A percentile compares a stretch with the other conserved stretches of the same genome.
These are phyloP conservation scores for Drosophila sturtevanti DNA, from an alignment of 1,140 invertebrate genomes.

Conservation along the genomic window DNA sequence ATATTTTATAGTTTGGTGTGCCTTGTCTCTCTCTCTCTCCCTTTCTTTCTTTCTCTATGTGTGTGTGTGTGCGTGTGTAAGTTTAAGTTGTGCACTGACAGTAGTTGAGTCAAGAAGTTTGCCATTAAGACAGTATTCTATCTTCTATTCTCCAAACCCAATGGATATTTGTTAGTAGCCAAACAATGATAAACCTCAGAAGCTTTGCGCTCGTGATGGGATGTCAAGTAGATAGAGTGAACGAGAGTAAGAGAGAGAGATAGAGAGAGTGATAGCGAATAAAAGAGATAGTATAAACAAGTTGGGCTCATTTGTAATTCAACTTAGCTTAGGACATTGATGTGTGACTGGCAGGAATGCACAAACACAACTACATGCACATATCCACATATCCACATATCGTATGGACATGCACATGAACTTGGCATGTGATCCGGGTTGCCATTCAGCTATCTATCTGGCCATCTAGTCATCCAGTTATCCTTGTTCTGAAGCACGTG, in stretches of 20 bases:
- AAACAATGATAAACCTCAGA: conserved; percentile 73
- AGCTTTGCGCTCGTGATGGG: conserved; percentile 52
- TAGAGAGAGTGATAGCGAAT: neutral
- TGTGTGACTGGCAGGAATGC: conserved; percentile 48
- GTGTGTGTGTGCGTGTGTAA: neutral
- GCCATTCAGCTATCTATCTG: neutral
- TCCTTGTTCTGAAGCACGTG: conserved; percentile 53
- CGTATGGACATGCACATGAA: conserved; percentile 14
- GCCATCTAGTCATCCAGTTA: conserved; percentile 24
- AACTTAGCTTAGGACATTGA: conserved; percentile 59
- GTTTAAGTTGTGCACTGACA: conserved; percentile 22
- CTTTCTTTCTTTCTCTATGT: conserved; percentile 26
- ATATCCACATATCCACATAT: too few species aligned
- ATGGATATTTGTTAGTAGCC: conserved; percentile 22
- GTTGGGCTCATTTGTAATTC: conserved; percentile 70
- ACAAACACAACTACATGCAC: neutral
- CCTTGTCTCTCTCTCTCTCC: neutral
- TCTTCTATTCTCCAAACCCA: neutral
- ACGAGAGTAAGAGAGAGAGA: neutral
- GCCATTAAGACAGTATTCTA: conserved; percentile 20
- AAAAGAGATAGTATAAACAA: conserved; percentile 22
- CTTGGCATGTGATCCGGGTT: conserved; percentile 33
- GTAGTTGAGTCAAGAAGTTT: conserved; percentile 32
- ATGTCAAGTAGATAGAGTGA: conserved; percentile 23
- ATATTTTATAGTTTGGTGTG: conserved; percentile 19